phyloP scores from a whole-genome alignment of 2,797 vertebrate genomes.

The Sciurus vulgaris region DNA sequence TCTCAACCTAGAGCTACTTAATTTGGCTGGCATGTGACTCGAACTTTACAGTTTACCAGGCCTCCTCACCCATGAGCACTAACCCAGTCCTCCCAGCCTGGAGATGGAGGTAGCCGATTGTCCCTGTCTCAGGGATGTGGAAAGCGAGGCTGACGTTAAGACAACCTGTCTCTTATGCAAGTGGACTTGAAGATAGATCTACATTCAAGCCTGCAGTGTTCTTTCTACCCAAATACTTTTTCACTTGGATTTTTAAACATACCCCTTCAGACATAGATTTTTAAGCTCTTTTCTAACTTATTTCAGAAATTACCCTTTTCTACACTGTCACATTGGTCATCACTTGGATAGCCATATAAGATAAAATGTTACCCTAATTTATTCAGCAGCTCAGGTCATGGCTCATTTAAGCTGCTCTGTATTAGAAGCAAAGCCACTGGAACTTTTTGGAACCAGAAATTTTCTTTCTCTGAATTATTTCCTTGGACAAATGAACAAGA shows the following conservation, averaged over 20 bases:
- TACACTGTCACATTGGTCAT: background rate
- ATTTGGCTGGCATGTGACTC: background rate
- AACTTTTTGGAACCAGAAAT: background rate
- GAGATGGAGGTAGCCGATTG: background rate
- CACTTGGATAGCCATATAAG: background rate
- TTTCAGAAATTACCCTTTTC: slow-evolving; percentile 1
- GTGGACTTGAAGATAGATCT: background rate
- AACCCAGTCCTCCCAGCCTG: background rate
- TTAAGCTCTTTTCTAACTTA: background rate
- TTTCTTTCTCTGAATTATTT: slow-evolving; percentile 22
- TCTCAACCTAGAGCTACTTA: background rate
- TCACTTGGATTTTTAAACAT: background rate
- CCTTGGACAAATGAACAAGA: background rate
- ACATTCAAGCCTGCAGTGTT: background rate
- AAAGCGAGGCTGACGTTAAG: background rate
- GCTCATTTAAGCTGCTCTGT: background rate
- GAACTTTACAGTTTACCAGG: background rate
- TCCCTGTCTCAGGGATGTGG: background rate
- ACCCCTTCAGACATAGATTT: background rate
- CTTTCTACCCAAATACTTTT: background rate
- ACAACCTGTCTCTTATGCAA: background rate
- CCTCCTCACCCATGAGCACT: background rate
- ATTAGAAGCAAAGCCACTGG: background rate
- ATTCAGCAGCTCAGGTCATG: background rate
- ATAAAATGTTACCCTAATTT: background rate